phyloP scores from a whole-genome alignment of 2,113 vertebrate species.

The Varanus salvator region DNA sequence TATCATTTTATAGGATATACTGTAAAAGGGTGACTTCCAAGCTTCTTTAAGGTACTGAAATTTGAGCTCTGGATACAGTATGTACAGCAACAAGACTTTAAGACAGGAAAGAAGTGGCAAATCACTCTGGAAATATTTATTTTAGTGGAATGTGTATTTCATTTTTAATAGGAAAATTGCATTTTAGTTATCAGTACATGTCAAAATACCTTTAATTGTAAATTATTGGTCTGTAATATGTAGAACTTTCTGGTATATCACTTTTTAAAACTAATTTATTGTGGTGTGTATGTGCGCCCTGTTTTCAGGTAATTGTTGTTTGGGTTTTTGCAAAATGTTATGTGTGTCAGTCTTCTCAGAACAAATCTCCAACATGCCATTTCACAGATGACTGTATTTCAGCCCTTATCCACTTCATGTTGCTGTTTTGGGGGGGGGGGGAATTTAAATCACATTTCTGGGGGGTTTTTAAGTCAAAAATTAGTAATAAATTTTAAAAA shows the following conservation, averaged over 20 bases:
- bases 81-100: conserved; percentile 61
- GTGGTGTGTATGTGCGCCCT: conserved; percentile 21
- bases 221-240: conserved; percentile 61
- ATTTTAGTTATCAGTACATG: conserved; percentile 64
- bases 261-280: conserved; percentile 46
- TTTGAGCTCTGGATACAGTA: conserved; percentile 70
- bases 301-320: conserved; percentile 58
- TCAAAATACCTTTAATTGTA: conserved; percentile 60
- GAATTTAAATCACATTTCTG: conserved; percentile 36
- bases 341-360: conserved; percentile 47
- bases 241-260: conserved; percentile 59
- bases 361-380: conserved; percentile 39
- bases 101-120: conserved; percentile 64
- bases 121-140: conserved; percentile 82
- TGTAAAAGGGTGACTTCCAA: conserved; percentile 69
- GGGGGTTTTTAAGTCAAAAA: conserved; percentile 32
- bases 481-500: too few species aligned
- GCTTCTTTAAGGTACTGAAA: conserved; percentile 65
- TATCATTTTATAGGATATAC: conserved; percentile 67
- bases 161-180: conserved; percentile 72
- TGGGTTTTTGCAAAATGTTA: conserved; percentile 67
- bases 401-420: conserved; percentile 46
- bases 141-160: conserved; percentile 74
- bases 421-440: conserved; percentile 47
- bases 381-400: conserved; percentile 60